A percentile compares a stretch with the other conserved stretches of the same genome.
phyloP scores from a whole-genome alignment of 2,888 invertebrate species.

The Drosophila pseudotakahashii region DNA sequence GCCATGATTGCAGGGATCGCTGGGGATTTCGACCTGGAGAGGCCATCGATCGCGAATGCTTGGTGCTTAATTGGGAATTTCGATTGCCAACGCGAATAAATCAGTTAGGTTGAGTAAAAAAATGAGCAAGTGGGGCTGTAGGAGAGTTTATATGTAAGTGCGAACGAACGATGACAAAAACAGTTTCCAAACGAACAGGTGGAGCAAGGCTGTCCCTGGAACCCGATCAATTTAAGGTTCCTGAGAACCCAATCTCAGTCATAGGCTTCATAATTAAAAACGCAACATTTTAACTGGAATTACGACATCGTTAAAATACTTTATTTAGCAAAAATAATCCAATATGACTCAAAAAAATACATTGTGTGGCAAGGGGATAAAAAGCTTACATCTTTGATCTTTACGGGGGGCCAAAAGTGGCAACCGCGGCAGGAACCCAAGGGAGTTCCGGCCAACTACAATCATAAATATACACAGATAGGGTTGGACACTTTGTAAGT shows the following conservation, averaged over 20 bases:
- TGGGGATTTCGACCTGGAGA: slow-evolving; percentile 5
- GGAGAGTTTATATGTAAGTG: background rate
- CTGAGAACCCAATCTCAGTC: too few species aligned
- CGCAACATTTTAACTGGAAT: background rate
- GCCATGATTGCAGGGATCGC: slow-evolving; percentile 6
- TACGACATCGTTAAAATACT: slow-evolving; percentile 22
- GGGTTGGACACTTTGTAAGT: background rate
- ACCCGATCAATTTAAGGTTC: too few species aligned
- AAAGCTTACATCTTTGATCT: slow-evolving; percentile 5
- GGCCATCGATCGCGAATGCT: background rate
- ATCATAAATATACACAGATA: slow-evolving; percentile 19
- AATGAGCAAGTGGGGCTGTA: background rate
- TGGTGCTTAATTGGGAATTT: slow-evolving; percentile 10
- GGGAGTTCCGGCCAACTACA: slow-evolving; percentile 18
- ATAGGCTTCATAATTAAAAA: background rate
- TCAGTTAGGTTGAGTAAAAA: background rate
- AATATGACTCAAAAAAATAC: slow-evolving; percentile 13
- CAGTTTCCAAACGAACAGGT: background rate
- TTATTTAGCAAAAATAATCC: slow-evolving; percentile 32
- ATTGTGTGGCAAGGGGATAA: slow-evolving; percentile 11
- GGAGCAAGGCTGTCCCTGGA: background rate
- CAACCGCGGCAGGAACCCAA: slow-evolving; percentile 17
- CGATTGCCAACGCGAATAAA: background rate
- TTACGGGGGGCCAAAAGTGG: slow-evolving; percentile 17
- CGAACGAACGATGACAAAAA: background rate